Base-by-base conservation (phyloP, 1,140 invertebrate genomes). In the Drosophila oshimai region DNA sequence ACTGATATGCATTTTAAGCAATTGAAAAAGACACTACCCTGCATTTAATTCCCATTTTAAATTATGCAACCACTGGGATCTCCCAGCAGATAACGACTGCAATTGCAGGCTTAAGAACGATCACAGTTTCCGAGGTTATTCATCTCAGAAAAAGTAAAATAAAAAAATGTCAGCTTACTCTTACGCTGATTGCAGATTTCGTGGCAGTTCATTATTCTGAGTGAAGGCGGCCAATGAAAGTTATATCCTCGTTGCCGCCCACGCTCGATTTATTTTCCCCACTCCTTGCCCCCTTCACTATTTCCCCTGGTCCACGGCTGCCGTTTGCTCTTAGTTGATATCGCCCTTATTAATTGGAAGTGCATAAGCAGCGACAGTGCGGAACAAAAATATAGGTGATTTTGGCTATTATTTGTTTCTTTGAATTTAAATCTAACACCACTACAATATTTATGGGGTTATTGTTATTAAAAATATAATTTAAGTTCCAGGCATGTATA, bases 201-300 rank as follows among this genome's bases (percentile, higher is more conserved):
- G 74, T 75, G 37, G 53, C 31, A 20, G 28, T 84, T 86, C 71
- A 86, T 80, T 86, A 84, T 86, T 78, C 74, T 84, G 75, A 84
- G 75, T 79, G 72, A 86, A 73, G 74, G 74, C 77, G 74, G 74
- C 74, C 76, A 71, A 84, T 78, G 70, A 84, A 84, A 84, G 74
- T 84, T 78, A 62, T 55, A 74, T 71, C 54, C 65, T 54, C 53
- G 55, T 39, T n/a, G n/a, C 37, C 37, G 33, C 61, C 58, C 42
- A 65, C 58, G 26, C 61, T n/a, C 39, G 26, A 34, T 4, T 33
- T 49, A 28, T 22, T 22, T n/a, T n/a, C n/a, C n/a, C n/a, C n/a
- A n/a, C n/a, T n/a, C n/a, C n/a, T n/a, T 22, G 45, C n/a, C 28
- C 24, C 15, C n/a, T 22, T 44, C 9, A 12, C 13, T 10, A 12